These are phyloP conservation scores for Leptinotarsa haldemani DNA, from an alignment of 2,888 invertebrate species.

Conservation along the genomic window DNA sequence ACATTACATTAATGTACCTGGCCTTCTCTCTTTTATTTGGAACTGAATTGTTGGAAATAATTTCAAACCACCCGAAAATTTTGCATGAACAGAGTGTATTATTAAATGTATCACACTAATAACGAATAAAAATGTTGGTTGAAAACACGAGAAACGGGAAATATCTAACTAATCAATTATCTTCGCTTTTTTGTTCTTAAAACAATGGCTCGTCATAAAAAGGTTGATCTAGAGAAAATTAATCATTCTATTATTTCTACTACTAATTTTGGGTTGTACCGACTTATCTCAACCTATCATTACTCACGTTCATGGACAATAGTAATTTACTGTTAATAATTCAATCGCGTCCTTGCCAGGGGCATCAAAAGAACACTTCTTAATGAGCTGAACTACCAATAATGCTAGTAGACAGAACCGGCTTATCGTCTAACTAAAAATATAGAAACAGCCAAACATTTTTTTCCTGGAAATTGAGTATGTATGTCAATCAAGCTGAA, in stretches of 20 bases:
- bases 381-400: neutral
- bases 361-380: neutral
- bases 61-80: too few species aligned
- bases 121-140: neutral
- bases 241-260: neutral
- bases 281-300: slow-evolving; percentile 16
- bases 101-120: neutral
- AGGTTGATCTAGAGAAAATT: neutral
- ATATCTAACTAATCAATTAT: neutral
- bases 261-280: slow-evolving; percentile 5
- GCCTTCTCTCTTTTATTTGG: too few species aligned
- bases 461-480: too few species aligned
- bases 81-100: neutral
- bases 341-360: slow-evolving; percentile 9
- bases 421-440: neutral
- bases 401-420: neutral
- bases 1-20: too few species aligned
- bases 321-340: slow-evolving; percentile 5
- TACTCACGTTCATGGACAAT: slow-evolving; percentile 21
- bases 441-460: too few species aligned
- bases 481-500: too few species aligned
- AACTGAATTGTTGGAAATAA: too few species aligned
- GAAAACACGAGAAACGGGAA: too few species aligned
- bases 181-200: neutral
- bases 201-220: neutral